These are phyloP conservation scores for Oligia latruncula DNA, from an alignment of 2,888 invertebrate genomes.

Conservation along the genomic window DNA sequence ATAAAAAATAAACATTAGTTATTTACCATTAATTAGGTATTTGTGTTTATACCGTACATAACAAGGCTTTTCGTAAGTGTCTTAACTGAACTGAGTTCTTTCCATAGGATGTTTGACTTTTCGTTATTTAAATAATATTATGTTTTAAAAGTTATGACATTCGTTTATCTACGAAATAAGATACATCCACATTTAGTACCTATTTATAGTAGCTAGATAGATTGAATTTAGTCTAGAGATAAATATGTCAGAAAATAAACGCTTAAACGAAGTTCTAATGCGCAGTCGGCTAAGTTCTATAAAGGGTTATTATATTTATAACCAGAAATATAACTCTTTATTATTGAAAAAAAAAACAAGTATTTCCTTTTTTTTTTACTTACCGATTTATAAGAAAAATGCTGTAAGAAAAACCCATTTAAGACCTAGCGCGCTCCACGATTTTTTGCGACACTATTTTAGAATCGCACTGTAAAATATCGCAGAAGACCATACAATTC, in stretches of 20 bases:
- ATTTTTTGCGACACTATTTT: too few species aligned
- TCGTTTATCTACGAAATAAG: slow-evolving; percentile 52
- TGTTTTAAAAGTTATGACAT: slow-evolving; percentile 52
- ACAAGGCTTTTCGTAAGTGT: not conserved
- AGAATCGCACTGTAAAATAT: too few species aligned
- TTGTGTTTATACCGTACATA: not conserved
- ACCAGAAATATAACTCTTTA: not conserved
- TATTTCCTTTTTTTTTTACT: not conserved
- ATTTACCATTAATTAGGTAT: not conserved
- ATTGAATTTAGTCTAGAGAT: slow-evolving; percentile 57
- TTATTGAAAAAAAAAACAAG: not conserved
- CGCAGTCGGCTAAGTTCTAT: slow-evolving; percentile 48
- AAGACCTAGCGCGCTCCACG: too few species aligned
- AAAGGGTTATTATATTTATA: not conserved
- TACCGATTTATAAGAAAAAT: not conserved
- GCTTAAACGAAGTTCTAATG: slow-evolving; percentile 53
- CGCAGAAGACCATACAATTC: too few species aligned
- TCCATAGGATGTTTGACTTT: not conserved
- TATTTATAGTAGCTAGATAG: slow-evolving; percentile 56
- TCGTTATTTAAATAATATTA: not conserved
- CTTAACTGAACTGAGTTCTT: not conserved
- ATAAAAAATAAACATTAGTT: not conserved
- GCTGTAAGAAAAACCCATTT: not conserved
- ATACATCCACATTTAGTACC: slow-evolving; percentile 57
- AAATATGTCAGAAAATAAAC: slow-evolving; percentile 63